Evolutionary conservation across 2,797 vertebrate species (phyloP).

Genomic region (Acrocephalus scirpaceus): DNA sequence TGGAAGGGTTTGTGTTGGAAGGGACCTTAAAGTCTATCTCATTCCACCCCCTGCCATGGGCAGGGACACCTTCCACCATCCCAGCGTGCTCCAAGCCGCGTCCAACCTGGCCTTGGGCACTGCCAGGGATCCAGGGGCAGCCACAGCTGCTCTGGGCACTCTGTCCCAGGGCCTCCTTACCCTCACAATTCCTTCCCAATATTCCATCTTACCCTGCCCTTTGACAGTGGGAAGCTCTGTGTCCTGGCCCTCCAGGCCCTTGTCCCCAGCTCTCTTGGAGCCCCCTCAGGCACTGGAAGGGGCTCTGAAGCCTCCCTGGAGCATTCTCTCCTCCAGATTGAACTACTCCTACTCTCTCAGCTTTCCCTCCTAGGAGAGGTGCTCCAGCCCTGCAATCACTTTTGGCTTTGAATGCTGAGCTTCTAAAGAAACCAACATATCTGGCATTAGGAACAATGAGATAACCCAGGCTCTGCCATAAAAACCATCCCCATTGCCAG

Average conservation of each 20-base stretch:
- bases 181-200: background rate
- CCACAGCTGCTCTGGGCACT: background rate
- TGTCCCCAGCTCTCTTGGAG: background rate
- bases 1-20: background rate
- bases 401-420: background rate
- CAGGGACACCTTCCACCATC: background rate
- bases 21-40: background rate
- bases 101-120: background rate
- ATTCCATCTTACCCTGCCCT: background rate
- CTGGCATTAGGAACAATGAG: rapidly evolving
- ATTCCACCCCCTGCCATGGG: background rate
- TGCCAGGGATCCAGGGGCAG: background rate
- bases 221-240: background rate
- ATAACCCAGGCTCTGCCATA: background rate
- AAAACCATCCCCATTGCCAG: background rate
- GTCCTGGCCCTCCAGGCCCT: background rate
- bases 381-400: background rate
- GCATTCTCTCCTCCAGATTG: background rate
- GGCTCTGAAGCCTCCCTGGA: background rate
- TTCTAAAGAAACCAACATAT: background rate
- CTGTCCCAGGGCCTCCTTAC: background rate
- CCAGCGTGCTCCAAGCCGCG: rapidly evolving
- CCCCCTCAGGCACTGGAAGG: background rate
- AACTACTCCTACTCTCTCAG: background rate
- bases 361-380: background rate